Conservation (phyloP, 2,888 invertebrate genomes). For the Melinopterus prodromus region DNA sequence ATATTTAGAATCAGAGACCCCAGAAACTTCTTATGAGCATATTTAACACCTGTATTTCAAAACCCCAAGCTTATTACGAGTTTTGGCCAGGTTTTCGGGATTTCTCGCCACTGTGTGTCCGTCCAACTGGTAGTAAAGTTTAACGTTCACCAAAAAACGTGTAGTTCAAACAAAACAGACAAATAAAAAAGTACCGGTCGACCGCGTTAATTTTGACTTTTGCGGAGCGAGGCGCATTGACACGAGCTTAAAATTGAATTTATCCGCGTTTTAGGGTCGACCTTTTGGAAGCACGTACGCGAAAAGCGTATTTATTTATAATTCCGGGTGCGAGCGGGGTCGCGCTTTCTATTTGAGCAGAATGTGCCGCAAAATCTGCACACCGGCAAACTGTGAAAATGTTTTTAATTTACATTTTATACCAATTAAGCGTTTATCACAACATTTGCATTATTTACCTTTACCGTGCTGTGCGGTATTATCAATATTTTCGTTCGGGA, state of each 20-base stretch:
- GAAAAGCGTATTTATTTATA: background rate
- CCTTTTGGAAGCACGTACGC: background rate
- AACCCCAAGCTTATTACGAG: too few species aligned
- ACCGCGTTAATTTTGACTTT: background rate
- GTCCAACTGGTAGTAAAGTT: background rate
- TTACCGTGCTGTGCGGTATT: background rate
- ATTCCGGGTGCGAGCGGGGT: background rate
- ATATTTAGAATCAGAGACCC: too few species aligned
- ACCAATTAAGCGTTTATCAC: conserved; percentile 4
- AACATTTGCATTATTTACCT: background rate
- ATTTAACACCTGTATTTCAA: too few species aligned
- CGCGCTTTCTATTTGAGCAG: background rate
- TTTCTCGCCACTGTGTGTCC: too few species aligned
- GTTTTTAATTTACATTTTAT: conserved; percentile 4
- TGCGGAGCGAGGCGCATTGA: background rate
- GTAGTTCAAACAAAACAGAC: background rate
- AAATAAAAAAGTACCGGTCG: background rate
- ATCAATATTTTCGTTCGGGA: background rate
- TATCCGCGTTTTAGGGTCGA: background rate
- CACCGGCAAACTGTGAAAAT: background rate
- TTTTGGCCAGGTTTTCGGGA: too few species aligned
- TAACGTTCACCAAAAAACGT: conserved; percentile 14
- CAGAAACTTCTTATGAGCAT: too few species aligned
- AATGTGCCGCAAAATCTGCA: background rate
- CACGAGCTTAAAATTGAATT: background rate